These are phyloP conservation scores for Alethe castanea DNA, from an alignment of 2,113 vertebrate genomes.

Conservation along the genomic window DNA sequence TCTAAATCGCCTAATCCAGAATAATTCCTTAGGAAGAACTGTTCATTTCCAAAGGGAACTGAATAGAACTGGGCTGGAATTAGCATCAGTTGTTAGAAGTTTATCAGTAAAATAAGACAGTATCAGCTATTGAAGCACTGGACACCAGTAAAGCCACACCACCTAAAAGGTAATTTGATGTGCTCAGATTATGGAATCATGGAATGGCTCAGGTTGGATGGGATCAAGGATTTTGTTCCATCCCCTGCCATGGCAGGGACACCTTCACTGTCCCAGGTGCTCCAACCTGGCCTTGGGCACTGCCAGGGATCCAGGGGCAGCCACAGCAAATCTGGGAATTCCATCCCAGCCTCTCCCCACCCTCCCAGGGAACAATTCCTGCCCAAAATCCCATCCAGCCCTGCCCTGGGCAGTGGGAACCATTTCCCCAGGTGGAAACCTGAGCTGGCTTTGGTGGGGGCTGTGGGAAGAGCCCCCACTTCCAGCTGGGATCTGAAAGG, in stretches of 20 bases:
- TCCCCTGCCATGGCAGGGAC: neutral
- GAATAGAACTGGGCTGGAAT: neutral
- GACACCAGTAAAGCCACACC: accelerated
- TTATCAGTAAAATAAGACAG: accelerated
- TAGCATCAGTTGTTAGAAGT: accelerated
- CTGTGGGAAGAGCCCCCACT: neutral
- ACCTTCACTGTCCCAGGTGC: neutral
- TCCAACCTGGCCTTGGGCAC: neutral
- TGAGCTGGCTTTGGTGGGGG: accelerated
- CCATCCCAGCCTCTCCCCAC: neutral
- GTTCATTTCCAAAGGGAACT: neutral
- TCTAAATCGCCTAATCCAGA: neutral
- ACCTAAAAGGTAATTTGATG: accelerated
- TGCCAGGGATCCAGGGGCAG: neutral
- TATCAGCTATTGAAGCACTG: accelerated
- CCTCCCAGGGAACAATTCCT: neutral
- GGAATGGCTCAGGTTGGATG: neutral
- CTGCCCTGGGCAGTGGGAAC: neutral
- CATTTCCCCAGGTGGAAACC: neutral
- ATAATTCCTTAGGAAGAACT: neutral
- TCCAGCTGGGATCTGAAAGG: neutral
- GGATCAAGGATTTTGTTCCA: neutral
- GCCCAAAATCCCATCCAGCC: accelerated
- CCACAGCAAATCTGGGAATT: neutral
- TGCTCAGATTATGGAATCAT: neutral